Evolutionary conservation across 2,797 vertebrate species (phyloP).

Genomic region (Allochrocebus solatus): DNA sequence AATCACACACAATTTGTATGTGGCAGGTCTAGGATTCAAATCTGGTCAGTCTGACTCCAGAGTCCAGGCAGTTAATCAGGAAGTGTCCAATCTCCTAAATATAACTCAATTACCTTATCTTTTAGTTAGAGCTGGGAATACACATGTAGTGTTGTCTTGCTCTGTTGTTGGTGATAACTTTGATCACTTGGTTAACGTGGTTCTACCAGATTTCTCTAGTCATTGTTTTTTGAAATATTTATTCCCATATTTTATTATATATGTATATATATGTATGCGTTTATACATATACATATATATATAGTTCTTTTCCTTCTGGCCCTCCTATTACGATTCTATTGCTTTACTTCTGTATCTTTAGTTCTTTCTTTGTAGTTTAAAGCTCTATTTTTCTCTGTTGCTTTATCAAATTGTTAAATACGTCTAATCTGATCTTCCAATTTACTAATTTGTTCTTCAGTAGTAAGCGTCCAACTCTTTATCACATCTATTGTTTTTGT

Average conservation of each 20-base stretch:
- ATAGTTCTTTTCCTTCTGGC: background rate
- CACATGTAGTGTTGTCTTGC: background rate
- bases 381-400: background rate
- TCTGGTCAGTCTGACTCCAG: background rate
- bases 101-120: background rate
- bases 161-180: background rate
- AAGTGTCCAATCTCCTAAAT: background rate
- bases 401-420: background rate
- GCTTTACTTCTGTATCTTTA: background rate
- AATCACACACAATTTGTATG: background rate
- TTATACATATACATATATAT: background rate
- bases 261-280: rapidly evolving
- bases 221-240: background rate
- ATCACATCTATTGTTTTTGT: background rate
- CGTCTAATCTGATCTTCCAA: background rate
- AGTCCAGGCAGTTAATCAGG: background rate
- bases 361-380: background rate
- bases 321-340: background rate
- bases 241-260: background rate
- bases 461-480: background rate
- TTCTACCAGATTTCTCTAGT: background rate
- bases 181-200: background rate
- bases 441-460: background rate
- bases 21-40: background rate
- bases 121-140: background rate